Evolutionary conservation across 2,797 vertebrate species (phyloP).

Genomic region (Parauchenoglanis punctatus): DNA sequence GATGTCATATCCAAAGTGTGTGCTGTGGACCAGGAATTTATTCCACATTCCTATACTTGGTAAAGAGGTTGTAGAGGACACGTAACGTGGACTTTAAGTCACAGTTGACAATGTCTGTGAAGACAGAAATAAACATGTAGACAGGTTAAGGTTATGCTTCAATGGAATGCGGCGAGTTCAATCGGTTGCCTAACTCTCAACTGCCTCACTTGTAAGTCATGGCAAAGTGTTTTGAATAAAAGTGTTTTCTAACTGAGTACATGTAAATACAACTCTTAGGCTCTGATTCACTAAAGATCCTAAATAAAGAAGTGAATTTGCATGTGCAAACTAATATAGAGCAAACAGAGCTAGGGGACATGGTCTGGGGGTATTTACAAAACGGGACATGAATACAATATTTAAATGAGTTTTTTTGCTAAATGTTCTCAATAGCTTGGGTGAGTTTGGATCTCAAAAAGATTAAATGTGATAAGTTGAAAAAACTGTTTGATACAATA

Average conservation of each 20-base stretch:
- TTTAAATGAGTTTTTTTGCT: background rate
- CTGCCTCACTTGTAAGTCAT: background rate
- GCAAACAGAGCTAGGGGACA: background rate
- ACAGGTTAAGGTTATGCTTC: background rate
- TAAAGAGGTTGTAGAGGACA: conserved; percentile 89
- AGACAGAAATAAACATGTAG: conserved; percentile 20
- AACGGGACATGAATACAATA: background rate
- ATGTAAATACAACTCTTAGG: background rate
- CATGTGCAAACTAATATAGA: background rate
- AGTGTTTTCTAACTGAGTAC: background rate
- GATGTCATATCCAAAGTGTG: conserved; percentile 11
- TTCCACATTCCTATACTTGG: conserved; percentile 84
- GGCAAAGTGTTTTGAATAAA: background rate
- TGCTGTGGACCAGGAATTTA: conserved; percentile 61
- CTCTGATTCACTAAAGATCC: background rate
- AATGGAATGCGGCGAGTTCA: background rate
- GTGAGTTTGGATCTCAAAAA: background rate
- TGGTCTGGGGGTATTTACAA: background rate
- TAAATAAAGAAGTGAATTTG: background rate
- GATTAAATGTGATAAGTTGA: background rate
- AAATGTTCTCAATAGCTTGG: background rate
- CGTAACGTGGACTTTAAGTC: conserved; percentile 86
- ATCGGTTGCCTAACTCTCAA: background rate
- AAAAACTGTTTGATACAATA: background rate
- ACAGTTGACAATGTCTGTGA: conserved; percentile 86